These are phyloP conservation scores for Zaprionus bogoriensis DNA, from an alignment of 2,888 invertebrate genomes.

Conservation along the genomic window DNA sequence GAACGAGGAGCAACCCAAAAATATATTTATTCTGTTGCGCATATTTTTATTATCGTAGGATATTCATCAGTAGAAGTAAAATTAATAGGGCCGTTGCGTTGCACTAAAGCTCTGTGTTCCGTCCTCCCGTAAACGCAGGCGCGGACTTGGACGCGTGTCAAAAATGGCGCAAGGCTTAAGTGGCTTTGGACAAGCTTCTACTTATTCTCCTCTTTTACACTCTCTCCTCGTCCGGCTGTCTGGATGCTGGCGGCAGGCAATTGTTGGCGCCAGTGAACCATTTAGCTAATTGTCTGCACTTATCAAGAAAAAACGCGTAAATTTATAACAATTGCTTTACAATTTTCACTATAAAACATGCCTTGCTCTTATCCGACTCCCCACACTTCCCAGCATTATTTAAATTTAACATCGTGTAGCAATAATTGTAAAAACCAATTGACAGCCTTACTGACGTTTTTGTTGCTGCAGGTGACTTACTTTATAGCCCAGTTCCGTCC, in stretches of 20 bases:
- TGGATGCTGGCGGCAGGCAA: slow-evolving; percentile 25
- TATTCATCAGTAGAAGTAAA: slow-evolving; percentile 4
- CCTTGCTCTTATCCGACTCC: no score
- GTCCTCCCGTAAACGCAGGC: background rate
- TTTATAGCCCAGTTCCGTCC: slow-evolving; percentile 58
- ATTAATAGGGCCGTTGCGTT: slow-evolving; percentile 23
- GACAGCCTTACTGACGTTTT: slow-evolving; percentile 59
- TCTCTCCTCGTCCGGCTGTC: slow-evolving; percentile 27
- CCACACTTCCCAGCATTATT: slow-evolving; percentile 34
- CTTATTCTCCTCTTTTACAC: no score
- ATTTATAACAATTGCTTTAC: slow-evolving; percentile 74
- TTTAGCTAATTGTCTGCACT: slow-evolving; percentile 77
- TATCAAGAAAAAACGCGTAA: slow-evolving; percentile 64
- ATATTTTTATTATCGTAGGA: slow-evolving; percentile 22
- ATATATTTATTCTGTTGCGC: slow-evolving; percentile 30
- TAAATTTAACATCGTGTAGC: slow-evolving; percentile 30
- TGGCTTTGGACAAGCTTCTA: slow-evolving; percentile 20
- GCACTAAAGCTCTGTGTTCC: background rate
- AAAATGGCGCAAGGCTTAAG: slow-evolving; percentile 42
- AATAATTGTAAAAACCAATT: slow-evolving; percentile 46
- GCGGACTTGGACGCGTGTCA: slow-evolving; percentile 52
- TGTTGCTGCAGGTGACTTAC: slow-evolving; percentile 44
- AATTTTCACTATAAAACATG: slow-evolving; percentile 50
- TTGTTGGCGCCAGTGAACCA: slow-evolving; percentile 68
- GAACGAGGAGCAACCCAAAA: slow-evolving; percentile 3